Evolutionary conservation across 1,140 invertebrate genomes (phyloP).

Genomic region (Plectrocnemia conspersa): DNA sequence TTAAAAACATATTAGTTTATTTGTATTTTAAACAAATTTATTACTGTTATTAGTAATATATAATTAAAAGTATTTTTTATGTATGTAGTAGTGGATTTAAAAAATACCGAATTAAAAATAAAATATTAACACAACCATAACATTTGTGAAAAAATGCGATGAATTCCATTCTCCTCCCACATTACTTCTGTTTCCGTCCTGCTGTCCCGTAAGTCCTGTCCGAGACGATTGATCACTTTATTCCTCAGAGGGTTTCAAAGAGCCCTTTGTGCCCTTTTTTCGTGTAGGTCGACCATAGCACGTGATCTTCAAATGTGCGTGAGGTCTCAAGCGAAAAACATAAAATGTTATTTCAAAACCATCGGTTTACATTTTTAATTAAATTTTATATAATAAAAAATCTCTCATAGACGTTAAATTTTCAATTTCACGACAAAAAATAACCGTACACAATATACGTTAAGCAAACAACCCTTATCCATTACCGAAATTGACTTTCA

Average conservation of each 20-base stretch:
- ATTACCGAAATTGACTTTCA: constrained; percentile 34
- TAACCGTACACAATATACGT: constrained; percentile 16
- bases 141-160: no score
- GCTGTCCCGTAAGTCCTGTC: constrained; percentile 27
- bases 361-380: no score
- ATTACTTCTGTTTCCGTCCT: constrained; percentile 1
- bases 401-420: no score
- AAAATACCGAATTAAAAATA: no score
- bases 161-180: constrained; percentile 2
- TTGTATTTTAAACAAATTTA: no score
- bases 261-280: constrained; percentile 31
- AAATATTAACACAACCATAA: neutral
- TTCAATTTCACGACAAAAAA: constrained; percentile 20
- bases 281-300: constrained; percentile 14
- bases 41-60: no score
- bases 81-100: neutral
- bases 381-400: no score
- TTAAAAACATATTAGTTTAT: no score
- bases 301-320: neutral
- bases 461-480: constrained; percentile 34
- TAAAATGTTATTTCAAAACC: neutral
- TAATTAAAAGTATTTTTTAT: constrained; percentile 1
- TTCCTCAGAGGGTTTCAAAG: constrained; percentile 22
- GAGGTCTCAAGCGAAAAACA: neutral
- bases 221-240: constrained; percentile 32